Conservation (phyloP, 1,140 invertebrate species). For the Lepidurus packardi region DNA sequence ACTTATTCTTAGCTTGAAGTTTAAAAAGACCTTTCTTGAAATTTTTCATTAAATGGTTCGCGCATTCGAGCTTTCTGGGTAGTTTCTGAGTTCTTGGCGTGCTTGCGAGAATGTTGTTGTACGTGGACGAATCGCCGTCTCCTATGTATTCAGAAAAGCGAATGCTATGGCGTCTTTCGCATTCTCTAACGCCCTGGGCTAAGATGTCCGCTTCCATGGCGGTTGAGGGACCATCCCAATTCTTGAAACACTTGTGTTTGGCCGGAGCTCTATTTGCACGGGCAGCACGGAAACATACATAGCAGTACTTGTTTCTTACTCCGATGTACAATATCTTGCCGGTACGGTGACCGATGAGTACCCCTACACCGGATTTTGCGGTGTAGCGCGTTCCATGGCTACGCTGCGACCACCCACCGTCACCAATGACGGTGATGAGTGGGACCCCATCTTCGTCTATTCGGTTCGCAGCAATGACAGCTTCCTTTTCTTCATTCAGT, state of each 20-base stretch:
- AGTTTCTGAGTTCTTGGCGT: conserved; percentile 34
- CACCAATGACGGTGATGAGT: neutral
- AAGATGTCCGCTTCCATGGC: conserved; percentile 47
- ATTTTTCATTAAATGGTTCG: conserved; percentile 43
- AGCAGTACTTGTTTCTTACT: conserved; percentile 44
- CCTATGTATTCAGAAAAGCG: conserved; percentile 42
- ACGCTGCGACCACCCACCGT: neutral
- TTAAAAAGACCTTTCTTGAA: conserved; percentile 37
- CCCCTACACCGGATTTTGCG: neutral
- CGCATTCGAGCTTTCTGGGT: conserved; percentile 40
- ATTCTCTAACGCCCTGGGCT: conserved; percentile 43
- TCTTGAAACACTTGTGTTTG: conserved; percentile 40
- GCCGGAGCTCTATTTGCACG: neutral
- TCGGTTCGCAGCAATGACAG: neutral
- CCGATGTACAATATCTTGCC: conserved; percentile 42
- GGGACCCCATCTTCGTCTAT: neutral
- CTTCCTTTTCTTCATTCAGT: neutral
- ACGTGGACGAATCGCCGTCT: conserved; percentile 45
- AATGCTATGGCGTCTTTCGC: conserved; percentile 41
- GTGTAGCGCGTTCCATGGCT: neutral
- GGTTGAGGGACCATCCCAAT: conserved; percentile 42
- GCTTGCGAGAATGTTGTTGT: conserved; percentile 35
- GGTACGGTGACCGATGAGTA: conserved; percentile 41
- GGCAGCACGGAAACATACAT: conserved; percentile 38
- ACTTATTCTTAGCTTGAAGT: neutral